Percentiles rank a stretch among this genome's conserved stretches.
Conservation (phyloP, 2,888 invertebrate genomes). For the Perithous albicinctus region DNA sequence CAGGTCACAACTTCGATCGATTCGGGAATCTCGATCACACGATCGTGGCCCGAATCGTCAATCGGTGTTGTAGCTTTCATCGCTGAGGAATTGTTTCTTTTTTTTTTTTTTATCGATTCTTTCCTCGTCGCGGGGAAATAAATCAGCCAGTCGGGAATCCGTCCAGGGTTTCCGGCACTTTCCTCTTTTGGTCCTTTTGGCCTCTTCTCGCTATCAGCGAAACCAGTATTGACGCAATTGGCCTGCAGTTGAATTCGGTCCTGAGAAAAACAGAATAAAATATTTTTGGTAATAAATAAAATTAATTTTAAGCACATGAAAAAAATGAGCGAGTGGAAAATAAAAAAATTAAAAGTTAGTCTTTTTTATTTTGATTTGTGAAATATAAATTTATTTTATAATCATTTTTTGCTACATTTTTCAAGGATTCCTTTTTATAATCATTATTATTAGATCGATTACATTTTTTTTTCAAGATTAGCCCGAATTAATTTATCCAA, state of each 20-base stretch:
- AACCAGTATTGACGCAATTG: constrained; percentile 68
- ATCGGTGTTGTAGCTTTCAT: constrained; percentile 12
- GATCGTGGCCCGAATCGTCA: background rate
- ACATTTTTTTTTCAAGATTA: no score
- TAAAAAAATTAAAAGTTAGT: background rate
- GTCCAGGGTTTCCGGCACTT: constrained; percentile 65
- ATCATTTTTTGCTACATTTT: no score
- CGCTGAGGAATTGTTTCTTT: constrained; percentile 6
- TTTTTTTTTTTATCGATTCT: no score
- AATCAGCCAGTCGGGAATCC: constrained; percentile 60
- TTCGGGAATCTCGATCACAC: constrained; percentile 11
- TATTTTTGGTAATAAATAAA: background rate
- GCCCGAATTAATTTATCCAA: no score
- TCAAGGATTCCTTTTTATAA: no score
- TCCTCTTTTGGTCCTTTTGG: constrained; percentile 17
- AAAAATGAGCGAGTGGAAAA: background rate
- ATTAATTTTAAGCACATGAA: background rate
- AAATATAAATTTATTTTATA: no score
- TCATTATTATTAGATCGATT: no score
- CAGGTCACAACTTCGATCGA: constrained; percentile 3
- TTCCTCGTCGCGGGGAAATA: constrained; percentile 29
- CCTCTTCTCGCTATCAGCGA: constrained; percentile 56
- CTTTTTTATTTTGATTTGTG: no score
- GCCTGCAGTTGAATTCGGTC: constrained; percentile 62
- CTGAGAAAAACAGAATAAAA: constrained; percentile 46